Evolutionary conservation across 2,113 vertebrate species (phyloP).

Genomic region (Suricata suricatta): DNA sequence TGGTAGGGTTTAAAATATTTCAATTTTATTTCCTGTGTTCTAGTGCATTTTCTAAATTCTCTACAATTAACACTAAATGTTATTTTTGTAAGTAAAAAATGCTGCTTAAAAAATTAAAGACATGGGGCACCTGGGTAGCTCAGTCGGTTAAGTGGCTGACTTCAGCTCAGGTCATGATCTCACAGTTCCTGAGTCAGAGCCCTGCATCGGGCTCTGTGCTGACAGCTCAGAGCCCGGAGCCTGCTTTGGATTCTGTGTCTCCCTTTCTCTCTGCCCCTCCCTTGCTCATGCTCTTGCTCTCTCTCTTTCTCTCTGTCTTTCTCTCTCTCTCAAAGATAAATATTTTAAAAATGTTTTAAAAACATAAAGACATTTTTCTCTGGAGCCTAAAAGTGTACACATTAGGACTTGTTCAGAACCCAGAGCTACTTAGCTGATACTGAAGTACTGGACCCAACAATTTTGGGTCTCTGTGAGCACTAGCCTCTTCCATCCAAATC

Average conservation of each 20-base stretch:
- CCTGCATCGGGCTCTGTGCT: too few species aligned
- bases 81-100: not conserved
- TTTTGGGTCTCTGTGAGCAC: not conserved
- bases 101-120: not conserved
- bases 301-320: too few species aligned
- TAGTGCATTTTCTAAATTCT: not conserved
- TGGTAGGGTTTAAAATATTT: not conserved
- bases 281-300: too few species aligned
- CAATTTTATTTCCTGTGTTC: not conserved
- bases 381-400: not conserved
- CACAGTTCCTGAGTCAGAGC: too few species aligned
- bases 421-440: not conserved
- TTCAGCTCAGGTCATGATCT: too few species aligned
- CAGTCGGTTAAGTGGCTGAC: too few species aligned
- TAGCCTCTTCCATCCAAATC: not conserved
- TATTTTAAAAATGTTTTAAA: too few species aligned
- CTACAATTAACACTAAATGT: not conserved
- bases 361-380: not conserved
- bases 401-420: not conserved
- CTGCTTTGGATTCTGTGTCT: too few species aligned
- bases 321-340: too few species aligned
- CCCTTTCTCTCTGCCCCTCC: too few species aligned
- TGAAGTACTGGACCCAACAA: not conserved
- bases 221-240: too few species aligned
- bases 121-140: too few species aligned